Base-by-base conservation (phyloP, 1,140 invertebrate genomes). In the Pantala flavescens region DNA sequence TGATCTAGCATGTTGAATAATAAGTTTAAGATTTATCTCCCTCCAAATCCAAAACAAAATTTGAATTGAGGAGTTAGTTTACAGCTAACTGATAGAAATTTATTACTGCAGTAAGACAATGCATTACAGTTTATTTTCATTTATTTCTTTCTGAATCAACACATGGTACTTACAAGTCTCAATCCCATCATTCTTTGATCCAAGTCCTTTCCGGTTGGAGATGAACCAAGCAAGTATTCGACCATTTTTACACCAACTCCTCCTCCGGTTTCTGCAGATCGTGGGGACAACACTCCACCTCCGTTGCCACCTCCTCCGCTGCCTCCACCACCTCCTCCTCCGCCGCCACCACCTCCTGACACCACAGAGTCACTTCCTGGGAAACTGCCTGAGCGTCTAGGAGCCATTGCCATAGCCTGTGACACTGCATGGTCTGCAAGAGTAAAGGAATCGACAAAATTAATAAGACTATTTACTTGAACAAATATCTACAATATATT, bases 221-320 rank as follows among this genome's bases (percentile, higher is more conserved):
- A 97, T 74, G 92, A 93, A 74, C 93, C 91, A 76, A 98, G 86
- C 70, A 98, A 95, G 81, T 98, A 98, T 84, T 98, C 96, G n/a
- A 97, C 96, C 95, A 98, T 98, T 86, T 98, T 98, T 73, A 97
- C 93, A 74, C 95, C 95, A 73, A 98, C 88, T 42, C 93, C 93
- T 74, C 91, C 88, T 74, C 91, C 88, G 76, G 91, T 93, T 78
- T 90, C 89, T 70, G 86, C 87, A 70, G 86, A 87, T 72, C 91
- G 85, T 19, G 91, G 91, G 2, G 89, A 90, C 71, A 91, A 81
- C 76, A 90, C 89, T 80, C 84, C 83, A 74, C 80, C 77, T 63
- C 49, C 49, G 49, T 12, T 21, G 49, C 49, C 49, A 21, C 49
- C 49, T 16, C 49, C 49, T 63, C 49, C 49, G 77, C 85, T 85